These are phyloP conservation scores for Phalacrocorax brasilianus DNA, from an alignment of 2,113 vertebrate species.

Conservation along the genomic window DNA sequence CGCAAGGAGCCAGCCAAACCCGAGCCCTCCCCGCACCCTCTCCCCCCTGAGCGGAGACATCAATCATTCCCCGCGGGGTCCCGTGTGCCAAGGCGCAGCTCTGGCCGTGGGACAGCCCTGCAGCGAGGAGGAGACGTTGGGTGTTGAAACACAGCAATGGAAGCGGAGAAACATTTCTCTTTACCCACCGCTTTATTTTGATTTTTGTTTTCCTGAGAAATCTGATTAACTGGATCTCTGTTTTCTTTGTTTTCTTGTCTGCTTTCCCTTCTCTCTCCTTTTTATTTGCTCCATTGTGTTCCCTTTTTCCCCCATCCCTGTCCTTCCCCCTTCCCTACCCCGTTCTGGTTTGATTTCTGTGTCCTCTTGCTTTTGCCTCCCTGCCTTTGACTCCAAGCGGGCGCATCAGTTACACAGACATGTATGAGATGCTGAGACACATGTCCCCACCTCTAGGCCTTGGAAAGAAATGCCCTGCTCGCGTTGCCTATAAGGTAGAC, in stretches of 20 bases:
- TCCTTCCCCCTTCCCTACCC: not conserved
- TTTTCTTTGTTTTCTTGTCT: slow-evolving; percentile 83
- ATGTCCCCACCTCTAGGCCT: slow-evolving; percentile 99
- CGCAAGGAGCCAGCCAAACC: not conserved
- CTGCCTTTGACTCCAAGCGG: slow-evolving; percentile 80
- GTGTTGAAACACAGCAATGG: not conserved
- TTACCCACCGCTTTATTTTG: not conserved
- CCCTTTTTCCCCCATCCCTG: not conserved
- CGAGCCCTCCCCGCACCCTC: not conserved
- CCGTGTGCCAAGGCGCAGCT: not conserved
- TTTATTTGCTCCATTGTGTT: slow-evolving; percentile 47
- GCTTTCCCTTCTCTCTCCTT: slow-evolving; percentile 57
- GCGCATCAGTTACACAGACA: slow-evolving; percentile 98
- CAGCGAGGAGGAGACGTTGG: not conserved
- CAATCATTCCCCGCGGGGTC: slow-evolving; percentile 71
- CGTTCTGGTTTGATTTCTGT: not conserved
- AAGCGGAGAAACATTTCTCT: slow-evolving; percentile 26
- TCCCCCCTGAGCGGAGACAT: not conserved
- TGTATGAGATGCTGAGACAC: slow-evolving; percentile 99
- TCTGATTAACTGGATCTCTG: slow-evolving; percentile 89
- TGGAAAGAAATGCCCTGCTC: slow-evolving; percentile 98
- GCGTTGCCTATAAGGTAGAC: slow-evolving; percentile 99
- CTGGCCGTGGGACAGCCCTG: not conserved
- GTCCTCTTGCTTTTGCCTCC: slow-evolving; percentile 50
- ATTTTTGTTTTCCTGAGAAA: slow-evolving; percentile 56